Percentiles rank a stretch among this genome's conserved stretches.
These are phyloP conservation scores for Collichthys lucidus DNA, from an alignment of 2,113 vertebrate species.

Conservation along the genomic window DNA sequence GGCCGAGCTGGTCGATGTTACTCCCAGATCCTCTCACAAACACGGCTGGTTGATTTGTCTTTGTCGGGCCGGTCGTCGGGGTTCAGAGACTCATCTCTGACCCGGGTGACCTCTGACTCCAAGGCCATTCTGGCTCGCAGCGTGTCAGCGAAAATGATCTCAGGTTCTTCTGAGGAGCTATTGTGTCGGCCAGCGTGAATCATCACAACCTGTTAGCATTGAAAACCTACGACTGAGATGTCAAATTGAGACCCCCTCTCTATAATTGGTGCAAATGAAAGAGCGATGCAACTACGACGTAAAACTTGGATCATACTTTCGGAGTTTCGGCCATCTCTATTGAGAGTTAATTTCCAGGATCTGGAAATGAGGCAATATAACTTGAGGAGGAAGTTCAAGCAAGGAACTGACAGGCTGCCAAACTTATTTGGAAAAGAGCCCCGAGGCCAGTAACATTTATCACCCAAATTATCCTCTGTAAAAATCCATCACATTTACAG, in stretches of 20 bases:
- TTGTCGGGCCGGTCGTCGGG: conserved; percentile 35
- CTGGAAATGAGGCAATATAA: neutral
- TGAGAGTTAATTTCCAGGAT: neutral
- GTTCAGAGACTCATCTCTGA: conserved; percentile 60
- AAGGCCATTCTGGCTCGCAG: conserved; percentile 61
- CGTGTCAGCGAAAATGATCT: conserved; percentile 68
- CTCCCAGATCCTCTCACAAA: conserved; percentile 20
- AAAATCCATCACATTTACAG: neutral
- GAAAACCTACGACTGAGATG: conserved; percentile 25
- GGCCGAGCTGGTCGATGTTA: neutral
- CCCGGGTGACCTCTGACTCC: conserved; percentile 63
- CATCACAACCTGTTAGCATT: conserved; percentile 48
- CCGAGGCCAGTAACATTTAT: neutral
- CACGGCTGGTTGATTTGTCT: conserved; percentile 54
- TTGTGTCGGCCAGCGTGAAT: conserved; percentile 56
- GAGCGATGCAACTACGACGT: neutral
- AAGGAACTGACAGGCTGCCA: neutral
- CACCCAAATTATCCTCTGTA: neutral
- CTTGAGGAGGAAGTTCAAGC: neutral
- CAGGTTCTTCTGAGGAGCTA: conserved; percentile 27
- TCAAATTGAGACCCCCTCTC: neutral
- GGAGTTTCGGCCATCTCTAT: neutral
- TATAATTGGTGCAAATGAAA: neutral
- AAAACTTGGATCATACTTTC: neutral
- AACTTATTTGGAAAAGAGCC: neutral